Percentiles rank a stretch among this genome's conserved stretches.
phyloP scores from a whole-genome alignment of 2,888 invertebrate species.

The Geotrupes spiniger region DNA sequence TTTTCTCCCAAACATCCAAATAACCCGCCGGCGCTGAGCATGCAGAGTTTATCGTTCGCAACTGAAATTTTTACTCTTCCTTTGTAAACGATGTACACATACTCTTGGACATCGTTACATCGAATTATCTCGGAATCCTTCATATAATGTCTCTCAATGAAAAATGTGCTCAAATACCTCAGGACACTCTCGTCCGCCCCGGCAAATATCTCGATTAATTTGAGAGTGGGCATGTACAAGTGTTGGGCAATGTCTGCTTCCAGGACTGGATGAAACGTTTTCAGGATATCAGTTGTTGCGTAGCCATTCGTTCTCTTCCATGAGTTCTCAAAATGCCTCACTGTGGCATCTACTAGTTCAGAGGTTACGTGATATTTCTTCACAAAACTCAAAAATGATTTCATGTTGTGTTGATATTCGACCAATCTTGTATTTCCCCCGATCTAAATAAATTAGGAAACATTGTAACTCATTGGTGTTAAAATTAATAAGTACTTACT shows the following conservation, averaged over 20 bases:
- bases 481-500: constrained; percentile 12
- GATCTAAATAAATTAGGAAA: constrained; percentile 20
- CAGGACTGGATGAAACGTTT: constrained; percentile 13
- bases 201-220: constrained; percentile 13
- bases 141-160: constrained; percentile 24
- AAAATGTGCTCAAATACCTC: constrained; percentile 18
- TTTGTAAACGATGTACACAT: constrained; percentile 24
- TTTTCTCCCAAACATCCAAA: constrained; percentile 28
- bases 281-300: constrained; percentile 8
- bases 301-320: constrained; percentile 26
- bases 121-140: constrained; percentile 28
- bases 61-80: constrained; percentile 24
- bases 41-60: constrained; percentile 11
- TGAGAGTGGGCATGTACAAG: constrained; percentile 10
- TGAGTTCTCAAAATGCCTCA: constrained; percentile 23
- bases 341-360: constrained; percentile 19
- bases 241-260: constrained; percentile 13
- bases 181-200: constrained; percentile 11
- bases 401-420: constrained; percentile 25
- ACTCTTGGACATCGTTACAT: constrained; percentile 28
- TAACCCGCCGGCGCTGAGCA: constrained; percentile 22
- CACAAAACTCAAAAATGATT: constrained; percentile 22
- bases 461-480: too few species aligned
- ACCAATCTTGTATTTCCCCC: constrained; percentile 25
- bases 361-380: constrained; percentile 21